A percentile compares a stretch with the other conserved stretches of the same genome.
Conservation (phyloP, 2,797 vertebrate species). For the Rhyacichthys aspro region DNA sequence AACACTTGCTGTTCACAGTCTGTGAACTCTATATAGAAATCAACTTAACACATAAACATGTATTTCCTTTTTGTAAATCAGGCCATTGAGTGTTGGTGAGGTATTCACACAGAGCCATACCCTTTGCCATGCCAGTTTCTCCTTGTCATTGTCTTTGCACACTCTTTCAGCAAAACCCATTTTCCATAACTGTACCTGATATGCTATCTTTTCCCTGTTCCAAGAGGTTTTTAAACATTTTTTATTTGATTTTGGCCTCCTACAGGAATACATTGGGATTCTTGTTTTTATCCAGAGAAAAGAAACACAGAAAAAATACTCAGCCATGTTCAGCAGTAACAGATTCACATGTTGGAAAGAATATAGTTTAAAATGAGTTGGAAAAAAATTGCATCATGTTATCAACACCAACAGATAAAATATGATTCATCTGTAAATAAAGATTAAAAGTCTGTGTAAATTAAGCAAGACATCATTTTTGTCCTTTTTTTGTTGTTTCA, state of each 20-base stretch:
- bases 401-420: constrained; percentile 75
- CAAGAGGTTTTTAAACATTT: constrained; percentile 32
- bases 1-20: not conserved
- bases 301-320: constrained; percentile 59
- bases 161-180: constrained; percentile 57
- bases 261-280: constrained; percentile 88
- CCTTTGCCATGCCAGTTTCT: constrained; percentile 15
- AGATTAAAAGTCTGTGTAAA: constrained; percentile 99
- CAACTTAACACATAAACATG: not conserved
- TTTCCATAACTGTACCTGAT: constrained; percentile 16
- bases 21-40: not conserved
- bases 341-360: constrained; percentile 80
- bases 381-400: constrained; percentile 66
- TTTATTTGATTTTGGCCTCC: constrained; percentile 60
- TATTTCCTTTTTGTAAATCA: constrained; percentile 40
- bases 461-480: constrained; percentile 62
- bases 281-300: constrained; percentile 82
- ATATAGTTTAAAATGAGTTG: constrained; percentile 50
- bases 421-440: constrained; percentile 97
- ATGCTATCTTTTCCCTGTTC: constrained; percentile 40
- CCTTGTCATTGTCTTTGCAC: constrained; percentile 13
- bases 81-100: constrained; percentile 39
- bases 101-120: constrained; percentile 41
- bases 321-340: constrained; percentile 76
- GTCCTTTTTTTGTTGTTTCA: constrained; percentile 28